Base-by-base conservation (phyloP, 1,140 invertebrate species). In the Drosophila eugracilis region DNA sequence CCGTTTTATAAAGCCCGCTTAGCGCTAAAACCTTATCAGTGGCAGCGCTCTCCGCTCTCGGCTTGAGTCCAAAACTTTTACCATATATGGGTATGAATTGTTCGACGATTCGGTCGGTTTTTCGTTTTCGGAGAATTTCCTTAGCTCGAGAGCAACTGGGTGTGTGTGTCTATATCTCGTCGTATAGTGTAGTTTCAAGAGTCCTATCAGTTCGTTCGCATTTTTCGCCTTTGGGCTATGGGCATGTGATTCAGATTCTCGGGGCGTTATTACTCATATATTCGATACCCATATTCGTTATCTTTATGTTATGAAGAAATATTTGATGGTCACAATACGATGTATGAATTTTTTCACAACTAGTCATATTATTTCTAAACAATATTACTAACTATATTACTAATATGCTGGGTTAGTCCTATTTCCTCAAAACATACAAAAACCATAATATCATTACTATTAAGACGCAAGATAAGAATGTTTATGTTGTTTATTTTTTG, bases 81-180 rank as follows among this genome's bases (percentile, higher is more conserved):
- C 90, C 90, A 91, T 91, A 91, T 91, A 91, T 91, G 90, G 90
- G 90, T 88, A 83, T 83, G 78, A 86, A 88, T 78, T 77, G 39
- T 69, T 69, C 65, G 60, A 45, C 60, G 55, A 67, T 49, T 62
- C 22, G 76, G 58, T 65, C n/a, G n/a, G n/a, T n/a, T n/a, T 76
- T 79, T 83, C 73, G 50, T 73, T 76, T 85, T 78, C 72, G 55
- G 73, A 75, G 73, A 75, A 74, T 73, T 76, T 75, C 63, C 53
- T 45, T 34, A 9, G 44, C 57, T 32, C 32, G 21, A 39, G 24
- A 32, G 7, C 39, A 45, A 45, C 12, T 34, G 30, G 39, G 15
- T 58, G 37, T 78, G 34, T 57, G 30, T 28, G 50, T 39, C 22
- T 41, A 24, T 4, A 5, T 54, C 21, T 26, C 32, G 5, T 24